These are phyloP conservation scores for Pachliopta kotzebuea DNA, from an alignment of 2,888 invertebrate species.

Conservation along the genomic window DNA sequence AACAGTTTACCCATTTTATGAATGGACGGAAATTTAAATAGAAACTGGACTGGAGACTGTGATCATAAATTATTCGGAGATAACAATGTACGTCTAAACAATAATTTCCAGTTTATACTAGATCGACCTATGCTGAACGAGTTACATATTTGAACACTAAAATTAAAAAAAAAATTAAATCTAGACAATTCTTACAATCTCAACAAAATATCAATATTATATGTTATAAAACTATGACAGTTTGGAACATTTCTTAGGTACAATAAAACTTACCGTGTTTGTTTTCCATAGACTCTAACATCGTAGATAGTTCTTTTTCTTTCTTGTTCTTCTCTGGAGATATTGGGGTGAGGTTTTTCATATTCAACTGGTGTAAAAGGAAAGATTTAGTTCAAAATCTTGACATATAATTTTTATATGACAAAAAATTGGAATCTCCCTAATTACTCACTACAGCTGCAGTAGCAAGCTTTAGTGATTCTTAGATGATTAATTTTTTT, in stretches of 20 bases:
- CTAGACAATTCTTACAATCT: no score
- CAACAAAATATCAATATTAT: no score
- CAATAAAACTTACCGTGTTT: slow-evolving; percentile 86
- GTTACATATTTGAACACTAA: not conserved
- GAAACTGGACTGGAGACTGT: slow-evolving; percentile 2
- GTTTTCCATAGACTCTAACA: slow-evolving; percentile 89
- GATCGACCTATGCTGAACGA: not conserved
- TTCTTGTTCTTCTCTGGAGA: slow-evolving; percentile 82
- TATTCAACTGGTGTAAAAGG: slow-evolving; percentile 73
- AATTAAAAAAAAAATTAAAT: not conserved
- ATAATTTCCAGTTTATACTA: not conserved
- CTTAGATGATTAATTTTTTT: no score
- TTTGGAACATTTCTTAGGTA: not conserved
- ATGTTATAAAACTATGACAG: no score
- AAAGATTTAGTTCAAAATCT: not conserved
- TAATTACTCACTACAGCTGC: no score
- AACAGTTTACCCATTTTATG: slow-evolving; percentile 78
- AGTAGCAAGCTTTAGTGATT: no score
- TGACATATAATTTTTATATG: not conserved
- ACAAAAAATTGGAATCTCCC: no score
- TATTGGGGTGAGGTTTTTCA: slow-evolving; percentile 80
- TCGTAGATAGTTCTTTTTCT: slow-evolving; percentile 86
- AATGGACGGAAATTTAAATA: slow-evolving; percentile 29
- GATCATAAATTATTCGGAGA: no score
- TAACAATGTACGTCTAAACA: not conserved